Evolutionary conservation across 1,140 invertebrate genomes (phyloP).

Genomic region (Teleogryllus occipitalis): DNA sequence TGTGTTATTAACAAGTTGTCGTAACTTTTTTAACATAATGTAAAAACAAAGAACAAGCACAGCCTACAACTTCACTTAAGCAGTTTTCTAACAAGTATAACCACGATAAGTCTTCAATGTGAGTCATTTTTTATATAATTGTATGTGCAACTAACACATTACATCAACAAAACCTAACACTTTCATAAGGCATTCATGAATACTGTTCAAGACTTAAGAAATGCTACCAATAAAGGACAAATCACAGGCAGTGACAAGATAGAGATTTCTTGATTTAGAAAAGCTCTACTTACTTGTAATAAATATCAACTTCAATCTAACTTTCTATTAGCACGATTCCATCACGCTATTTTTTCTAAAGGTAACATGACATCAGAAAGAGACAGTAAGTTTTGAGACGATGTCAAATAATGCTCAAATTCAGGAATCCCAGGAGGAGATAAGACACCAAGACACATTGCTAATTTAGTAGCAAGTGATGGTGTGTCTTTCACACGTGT

Average conservation of each 20-base stretch:
- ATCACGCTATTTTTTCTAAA: conserved; percentile 19
- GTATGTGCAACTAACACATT: no score
- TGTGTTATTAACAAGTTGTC: no score
- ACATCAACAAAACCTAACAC: no score
- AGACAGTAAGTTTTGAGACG: conserved; percentile 7
- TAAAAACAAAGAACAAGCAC: no score
- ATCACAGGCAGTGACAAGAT: neutral
- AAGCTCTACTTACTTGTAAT: neutral
- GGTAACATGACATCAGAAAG: conserved; percentile 17
- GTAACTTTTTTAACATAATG: no score
- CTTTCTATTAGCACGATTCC: neutral
- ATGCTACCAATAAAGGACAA: no score
- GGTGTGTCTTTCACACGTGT: neutral
- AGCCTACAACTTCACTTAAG: no score
- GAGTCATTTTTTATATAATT: no score
- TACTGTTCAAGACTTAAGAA: no score
- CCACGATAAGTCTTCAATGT: no score
- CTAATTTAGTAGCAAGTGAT: conserved; percentile 7
- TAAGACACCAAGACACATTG: neutral
- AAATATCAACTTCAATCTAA: neutral
- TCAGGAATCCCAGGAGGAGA: neutral
- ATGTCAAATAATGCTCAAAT: neutral
- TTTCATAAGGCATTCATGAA: no score
- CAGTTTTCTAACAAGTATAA: no score
- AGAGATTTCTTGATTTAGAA: neutral